Evolutionary conservation across 2,113 vertebrate species (phyloP).

Genomic region (Malurus elegans): DNA sequence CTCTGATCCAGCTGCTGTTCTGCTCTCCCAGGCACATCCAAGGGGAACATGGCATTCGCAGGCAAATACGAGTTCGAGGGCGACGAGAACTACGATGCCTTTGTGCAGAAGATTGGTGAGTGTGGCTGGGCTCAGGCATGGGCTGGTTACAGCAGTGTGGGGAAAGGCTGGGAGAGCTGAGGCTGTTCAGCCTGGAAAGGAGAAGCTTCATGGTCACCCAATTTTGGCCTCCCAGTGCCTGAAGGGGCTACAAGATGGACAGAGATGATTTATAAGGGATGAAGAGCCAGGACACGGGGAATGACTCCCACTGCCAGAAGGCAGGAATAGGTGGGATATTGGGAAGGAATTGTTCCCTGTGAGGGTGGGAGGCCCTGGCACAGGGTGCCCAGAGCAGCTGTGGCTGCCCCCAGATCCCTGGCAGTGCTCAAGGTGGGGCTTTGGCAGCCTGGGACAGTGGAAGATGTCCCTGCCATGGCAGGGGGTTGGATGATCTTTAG

Average conservation of each 20-base stretch:
- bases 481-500: neutral
- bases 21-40: neutral
- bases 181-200: neutral
- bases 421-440: fast-evolving
- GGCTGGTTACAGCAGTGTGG: neutral
- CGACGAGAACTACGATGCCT: slow-evolving; percentile 82
- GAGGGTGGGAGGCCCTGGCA: neutral
- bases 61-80: slow-evolving; percentile 83
- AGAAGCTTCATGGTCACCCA: neutral
- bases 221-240: neutral
- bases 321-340: neutral
- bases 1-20: neutral
- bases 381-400: neutral
- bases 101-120: slow-evolving; percentile 75
- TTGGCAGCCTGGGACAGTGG: neutral
- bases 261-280: neutral
- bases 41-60: slow-evolving; percentile 75
- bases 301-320: too few relatives aligned
- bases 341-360: fast-evolving
- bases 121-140: neutral
- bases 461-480: neutral
- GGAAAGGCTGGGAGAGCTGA: neutral
- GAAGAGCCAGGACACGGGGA: neutral
- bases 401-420: neutral
- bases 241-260: neutral